Base-by-base conservation (phyloP, 2,797 vertebrate genomes). In the Oreochromis grahami region DNA sequence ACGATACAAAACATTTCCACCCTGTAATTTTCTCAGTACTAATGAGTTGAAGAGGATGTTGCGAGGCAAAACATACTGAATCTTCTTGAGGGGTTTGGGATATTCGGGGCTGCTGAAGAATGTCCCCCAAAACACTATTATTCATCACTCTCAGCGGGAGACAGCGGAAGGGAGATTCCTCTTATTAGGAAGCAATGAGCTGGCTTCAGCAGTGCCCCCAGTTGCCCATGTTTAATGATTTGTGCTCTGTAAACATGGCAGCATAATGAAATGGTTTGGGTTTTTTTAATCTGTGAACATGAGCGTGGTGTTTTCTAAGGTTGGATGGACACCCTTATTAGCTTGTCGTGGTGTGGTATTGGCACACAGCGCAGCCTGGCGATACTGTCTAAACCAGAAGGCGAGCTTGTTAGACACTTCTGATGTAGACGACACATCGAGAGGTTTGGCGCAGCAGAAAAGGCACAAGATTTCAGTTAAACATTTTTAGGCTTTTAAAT, bases 1-100 rank as follows among this genome's bases (percentile, higher is more conserved):
- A 83, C 74, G 14, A 85, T 81, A 85, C 86, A 78, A 92, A 93
- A 94, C 88, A 92, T 92, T 90, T 91, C 87, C 89, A 86, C 80
- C 82, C 85, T 51, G 86, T 92, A 86, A 92, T 93, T 87, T 90
- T 72, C 81, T 76, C 79, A 36, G 53, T 56, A 4, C 80, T 81
- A 87, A 92, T 82, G 87, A 92, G 85, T 79, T 36, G 36, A 84
- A 36, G 85, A 86, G 86, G 84, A 87, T 51, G 77, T 78, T 63
- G 78, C 63, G 4, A 78, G 56, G 76, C 85, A 63, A 79, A 84
- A 80, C 80, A 38, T 15, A 19, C 78, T 6, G 63, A 83, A 72
- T 87, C 56, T 65, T 82, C 80, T 53, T 38, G 48, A 85, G 88
- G 79, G 88, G 72, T 90, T 90, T 76, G 63, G 84, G 82, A 84